A percentile compares a stretch with the other conserved stretches of the same genome.
These are phyloP conservation scores for Rhinoraja longicauda DNA, from an alignment of 2,797 vertebrate species.

Conservation along the genomic window DNA sequence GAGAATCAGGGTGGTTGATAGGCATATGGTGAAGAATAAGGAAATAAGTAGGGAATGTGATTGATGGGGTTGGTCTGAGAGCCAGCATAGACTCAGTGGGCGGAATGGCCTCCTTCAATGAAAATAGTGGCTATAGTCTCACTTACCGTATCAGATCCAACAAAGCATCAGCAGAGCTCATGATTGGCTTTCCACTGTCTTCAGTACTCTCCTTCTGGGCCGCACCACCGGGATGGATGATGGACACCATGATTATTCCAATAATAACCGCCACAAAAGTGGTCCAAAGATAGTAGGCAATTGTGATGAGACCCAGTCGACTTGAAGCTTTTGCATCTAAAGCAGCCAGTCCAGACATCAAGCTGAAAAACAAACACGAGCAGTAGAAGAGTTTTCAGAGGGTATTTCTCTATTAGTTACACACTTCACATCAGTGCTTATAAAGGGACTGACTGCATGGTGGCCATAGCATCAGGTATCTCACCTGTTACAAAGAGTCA, in stretches of 20 bases:
- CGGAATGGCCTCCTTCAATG: too few species aligned
- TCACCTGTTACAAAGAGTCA: background rate
- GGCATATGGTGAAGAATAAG: too few species aligned
- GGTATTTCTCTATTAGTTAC: background rate
- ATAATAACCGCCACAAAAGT: constrained; percentile 89
- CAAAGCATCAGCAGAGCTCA: constrained; percentile 90
- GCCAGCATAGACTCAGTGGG: too few species aligned
- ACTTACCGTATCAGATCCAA: constrained; percentile 88
- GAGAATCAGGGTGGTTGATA: too few species aligned
- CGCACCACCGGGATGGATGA: constrained; percentile 86
- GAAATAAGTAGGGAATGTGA: too few species aligned
- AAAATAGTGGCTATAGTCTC: too few species aligned
- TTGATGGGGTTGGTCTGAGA: too few species aligned
- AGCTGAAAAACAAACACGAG: constrained; percentile 54
- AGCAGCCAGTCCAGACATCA: constrained; percentile 91
- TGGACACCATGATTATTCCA: constrained; percentile 89
- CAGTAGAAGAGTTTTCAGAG: background rate
- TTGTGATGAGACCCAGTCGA: constrained; percentile 82
- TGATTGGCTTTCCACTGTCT: constrained; percentile 78
- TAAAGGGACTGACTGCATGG: background rate
- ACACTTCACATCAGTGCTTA: background rate
- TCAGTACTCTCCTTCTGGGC: constrained; percentile 84
- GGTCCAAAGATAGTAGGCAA: constrained; percentile 95
- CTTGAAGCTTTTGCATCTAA: constrained; percentile 91
- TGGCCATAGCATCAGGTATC: background rate